phyloP scores from a whole-genome alignment of 2,113 vertebrate genomes.

The Larimichthys crocea region DNA sequence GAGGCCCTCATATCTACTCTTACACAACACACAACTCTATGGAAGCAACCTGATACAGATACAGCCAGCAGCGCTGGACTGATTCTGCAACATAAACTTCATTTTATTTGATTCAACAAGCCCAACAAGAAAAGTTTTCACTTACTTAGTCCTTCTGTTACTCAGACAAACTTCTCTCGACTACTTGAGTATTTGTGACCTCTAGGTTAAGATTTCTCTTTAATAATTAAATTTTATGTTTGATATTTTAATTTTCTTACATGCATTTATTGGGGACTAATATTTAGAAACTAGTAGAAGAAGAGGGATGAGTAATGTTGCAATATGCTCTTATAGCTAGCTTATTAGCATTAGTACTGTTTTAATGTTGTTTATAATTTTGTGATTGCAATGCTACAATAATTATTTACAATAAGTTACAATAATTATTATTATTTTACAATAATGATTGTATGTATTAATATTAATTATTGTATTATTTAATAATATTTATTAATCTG shows the following conservation, averaged over 20 bases:
- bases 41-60: constrained; percentile 27
- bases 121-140: neutral
- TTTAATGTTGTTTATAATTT: neutral
- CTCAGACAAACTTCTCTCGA: neutral
- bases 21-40: constrained; percentile 15
- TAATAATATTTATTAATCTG: neutral
- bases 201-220: neutral
- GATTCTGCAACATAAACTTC: neutral
- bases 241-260: neutral
- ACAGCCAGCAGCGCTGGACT: neutral
- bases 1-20: constrained; percentile 45
- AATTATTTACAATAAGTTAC: too few relatives aligned
- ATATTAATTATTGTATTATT: too few relatives aligned
- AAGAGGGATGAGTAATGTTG: neutral
- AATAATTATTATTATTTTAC: too few relatives aligned
- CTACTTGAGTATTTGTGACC: neutral
- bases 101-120: constrained; percentile 2
- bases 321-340: neutral
- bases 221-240: neutral
- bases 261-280: neutral
- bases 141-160: neutral
- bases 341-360: neutral
- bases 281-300: neutral
- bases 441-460: too few relatives aligned
- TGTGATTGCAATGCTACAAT: neutral